These are phyloP conservation scores for Lerema accius DNA, from an alignment of 1,140 invertebrate species.

Conservation along the genomic window DNA sequence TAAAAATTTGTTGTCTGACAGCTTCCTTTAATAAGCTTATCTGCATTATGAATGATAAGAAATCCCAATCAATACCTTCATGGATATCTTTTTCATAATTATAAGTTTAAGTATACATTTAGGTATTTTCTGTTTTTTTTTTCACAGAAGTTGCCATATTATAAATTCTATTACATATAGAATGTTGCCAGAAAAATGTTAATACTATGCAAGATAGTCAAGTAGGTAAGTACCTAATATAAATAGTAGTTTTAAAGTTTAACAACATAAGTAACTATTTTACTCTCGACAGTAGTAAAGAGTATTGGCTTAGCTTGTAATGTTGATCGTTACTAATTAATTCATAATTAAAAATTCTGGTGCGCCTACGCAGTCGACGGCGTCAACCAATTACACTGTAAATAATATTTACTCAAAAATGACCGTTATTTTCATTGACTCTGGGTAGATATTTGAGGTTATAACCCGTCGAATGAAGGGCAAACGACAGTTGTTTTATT, in stretches of 20 bases:
- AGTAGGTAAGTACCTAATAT: too few relatives aligned
- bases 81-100: too few relatives aligned
- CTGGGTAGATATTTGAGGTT: constrained; percentile 54
- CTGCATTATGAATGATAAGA: too few relatives aligned
- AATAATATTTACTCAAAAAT: constrained; percentile 50
- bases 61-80: too few relatives aligned
- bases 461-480: constrained; percentile 70
- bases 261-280: neutral
- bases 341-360: constrained; percentile 82
- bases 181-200: too few relatives aligned
- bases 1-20: too few relatives aligned
- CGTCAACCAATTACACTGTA: constrained; percentile 70
- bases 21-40: too few relatives aligned
- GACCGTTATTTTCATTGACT: constrained; percentile 49
- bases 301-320: constrained; percentile 70
- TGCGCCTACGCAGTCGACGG: constrained; percentile 72
- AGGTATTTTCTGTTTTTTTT: constrained; percentile 15
- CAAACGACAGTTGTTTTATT: constrained; percentile 82
- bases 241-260: too few relatives aligned
- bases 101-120: too few relatives aligned
- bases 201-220: too few relatives aligned
- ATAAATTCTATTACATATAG: too few relatives aligned
- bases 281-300: constrained; percentile 44
- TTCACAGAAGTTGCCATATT: neutral
- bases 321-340: constrained; percentile 79